Conservation (phyloP, 53 echinoderm and acorn worm genomes). For the Hippasteria phrygiana region DNA sequence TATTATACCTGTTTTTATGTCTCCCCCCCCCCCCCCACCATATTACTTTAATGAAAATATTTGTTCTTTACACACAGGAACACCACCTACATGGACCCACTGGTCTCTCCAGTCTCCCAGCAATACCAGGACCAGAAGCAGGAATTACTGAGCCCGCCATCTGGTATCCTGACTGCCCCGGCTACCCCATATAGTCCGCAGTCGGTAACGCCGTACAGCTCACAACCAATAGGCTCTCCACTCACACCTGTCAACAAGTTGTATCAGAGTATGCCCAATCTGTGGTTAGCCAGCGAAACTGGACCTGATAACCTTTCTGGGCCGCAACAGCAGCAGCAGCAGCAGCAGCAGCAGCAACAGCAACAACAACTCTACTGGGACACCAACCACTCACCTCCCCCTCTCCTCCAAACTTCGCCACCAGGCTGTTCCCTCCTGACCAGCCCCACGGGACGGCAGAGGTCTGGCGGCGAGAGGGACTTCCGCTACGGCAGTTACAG, state of each 20-base stretch:
- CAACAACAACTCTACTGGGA: constrained; percentile 31
- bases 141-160: constrained; percentile 32
- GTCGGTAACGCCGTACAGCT: constrained; percentile 6
- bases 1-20: too few relatives aligned
- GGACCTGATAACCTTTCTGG: not conserved
- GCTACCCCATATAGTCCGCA: constrained; percentile 47
- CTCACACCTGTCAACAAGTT: constrained; percentile 63
- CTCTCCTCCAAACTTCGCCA: constrained; percentile 25
- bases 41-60: not conserved
- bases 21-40: too few relatives aligned
- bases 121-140: constrained; percentile 4
- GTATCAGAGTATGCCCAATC: constrained; percentile 87
- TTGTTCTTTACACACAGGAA: not conserved
- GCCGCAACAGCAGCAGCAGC: constrained; percentile 19
- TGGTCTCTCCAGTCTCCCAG: constrained; percentile 11
- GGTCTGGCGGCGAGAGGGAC: not conserved
- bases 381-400: constrained; percentile 43
- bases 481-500: not conserved
- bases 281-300: constrained; percentile 61
- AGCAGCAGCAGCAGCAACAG: constrained; percentile 30
- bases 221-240: constrained; percentile 22
- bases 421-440: constrained; percentile 5
- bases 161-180: constrained; percentile 39
- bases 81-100: constrained; percentile 23
- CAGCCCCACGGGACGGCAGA: constrained; percentile 25